A percentile compares a stretch with the other conserved stretches of the same genome.
phyloP scores from a whole-genome alignment of 1,140 invertebrate species.

The Mesaphorura yosii region DNA sequence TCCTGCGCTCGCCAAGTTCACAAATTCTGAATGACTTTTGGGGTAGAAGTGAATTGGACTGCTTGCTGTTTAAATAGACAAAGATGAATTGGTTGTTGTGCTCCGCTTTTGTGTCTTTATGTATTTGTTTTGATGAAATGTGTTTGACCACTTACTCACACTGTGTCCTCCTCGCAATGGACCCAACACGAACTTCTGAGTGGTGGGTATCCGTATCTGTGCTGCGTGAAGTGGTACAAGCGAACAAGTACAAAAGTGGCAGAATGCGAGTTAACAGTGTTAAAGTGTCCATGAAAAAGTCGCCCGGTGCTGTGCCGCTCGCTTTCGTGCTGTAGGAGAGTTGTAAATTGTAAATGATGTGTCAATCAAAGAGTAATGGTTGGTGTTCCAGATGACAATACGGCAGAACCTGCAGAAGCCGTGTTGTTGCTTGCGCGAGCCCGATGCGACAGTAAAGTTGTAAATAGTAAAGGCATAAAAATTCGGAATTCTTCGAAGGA shows the following conservation, averaged over 20 bases:
- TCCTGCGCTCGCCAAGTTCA: neutral
- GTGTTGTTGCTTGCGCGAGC: too few relatives aligned
- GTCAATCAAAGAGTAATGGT: constrained; percentile 1
- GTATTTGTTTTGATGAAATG: constrained; percentile 31
- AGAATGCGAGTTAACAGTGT: too few relatives aligned
- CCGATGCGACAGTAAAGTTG: too few relatives aligned
- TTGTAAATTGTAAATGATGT: neutral
- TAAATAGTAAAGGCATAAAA: too few relatives aligned
- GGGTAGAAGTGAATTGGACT: neutral
- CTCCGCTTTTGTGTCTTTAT: too few relatives aligned
- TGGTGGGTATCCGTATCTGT: too few relatives aligned
- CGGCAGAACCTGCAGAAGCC: neutral
- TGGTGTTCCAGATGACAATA: neutral
- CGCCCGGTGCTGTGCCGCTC: too few relatives aligned
- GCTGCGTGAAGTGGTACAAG: too few relatives aligned
- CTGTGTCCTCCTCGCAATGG: constrained; percentile 25
- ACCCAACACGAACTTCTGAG: constrained; percentile 21
- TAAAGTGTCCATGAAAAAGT: too few relatives aligned
- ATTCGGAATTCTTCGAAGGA: too few relatives aligned
- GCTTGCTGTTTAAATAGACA: neutral
- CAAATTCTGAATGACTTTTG: neutral
- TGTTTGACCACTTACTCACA: constrained; percentile 30
- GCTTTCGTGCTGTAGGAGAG: neutral
- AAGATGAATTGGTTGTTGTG: constrained; percentile 24
- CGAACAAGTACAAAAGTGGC: too few relatives aligned